A percentile compares a stretch with the other conserved stretches of the same genome.
These are phyloP conservation scores for Melanostoma mellinum DNA, from an alignment of 2,888 invertebrate genomes.

Conservation along the genomic window DNA sequence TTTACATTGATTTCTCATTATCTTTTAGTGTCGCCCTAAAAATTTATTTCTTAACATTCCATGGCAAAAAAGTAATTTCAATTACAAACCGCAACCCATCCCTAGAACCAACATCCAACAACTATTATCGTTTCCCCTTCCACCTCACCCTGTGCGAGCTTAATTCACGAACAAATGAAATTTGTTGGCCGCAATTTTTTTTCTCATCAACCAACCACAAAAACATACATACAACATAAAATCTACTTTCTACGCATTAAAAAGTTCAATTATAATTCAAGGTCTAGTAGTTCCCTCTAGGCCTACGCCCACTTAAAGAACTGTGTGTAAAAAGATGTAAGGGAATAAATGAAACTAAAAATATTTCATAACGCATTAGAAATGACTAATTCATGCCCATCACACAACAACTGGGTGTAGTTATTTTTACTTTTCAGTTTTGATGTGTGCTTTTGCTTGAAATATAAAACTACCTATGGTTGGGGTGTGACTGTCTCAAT, in stretches of 20 bases:
- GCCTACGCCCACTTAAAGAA: constrained; percentile 32
- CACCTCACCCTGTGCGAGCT: too few relatives aligned
- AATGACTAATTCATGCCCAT: constrained; percentile 60
- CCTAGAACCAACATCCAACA: too few relatives aligned
- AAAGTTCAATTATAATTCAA: constrained; percentile 62
- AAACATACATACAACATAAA: constrained; percentile 11
- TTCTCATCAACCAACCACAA: not conserved
- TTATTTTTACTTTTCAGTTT: constrained; percentile 56
- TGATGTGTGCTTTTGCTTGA: constrained; percentile 26
- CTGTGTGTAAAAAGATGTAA: constrained; percentile 7
- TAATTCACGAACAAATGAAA: too few relatives aligned
- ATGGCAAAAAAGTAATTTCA: too few relatives aligned
- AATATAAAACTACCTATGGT: constrained; percentile 3
- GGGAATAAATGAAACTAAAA: constrained; percentile 34
- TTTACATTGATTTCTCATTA: too few relatives aligned
- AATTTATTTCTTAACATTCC: too few relatives aligned
- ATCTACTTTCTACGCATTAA: constrained; percentile 46
- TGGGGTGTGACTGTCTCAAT: constrained; percentile 10
- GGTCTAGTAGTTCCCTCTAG: constrained; percentile 36
- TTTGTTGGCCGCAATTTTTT: not conserved
- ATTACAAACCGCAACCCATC: too few relatives aligned
- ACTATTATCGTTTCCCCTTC: too few relatives aligned
- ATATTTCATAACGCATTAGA: constrained; percentile 48
- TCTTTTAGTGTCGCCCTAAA: too few relatives aligned
- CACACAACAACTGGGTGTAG: constrained; percentile 45